A percentile compares a stretch with the other conserved stretches of the same genome.
These are phyloP conservation scores for Protomyctophum bolini DNA, from an alignment of 2,113 vertebrate species.

Conservation along the genomic window DNA sequence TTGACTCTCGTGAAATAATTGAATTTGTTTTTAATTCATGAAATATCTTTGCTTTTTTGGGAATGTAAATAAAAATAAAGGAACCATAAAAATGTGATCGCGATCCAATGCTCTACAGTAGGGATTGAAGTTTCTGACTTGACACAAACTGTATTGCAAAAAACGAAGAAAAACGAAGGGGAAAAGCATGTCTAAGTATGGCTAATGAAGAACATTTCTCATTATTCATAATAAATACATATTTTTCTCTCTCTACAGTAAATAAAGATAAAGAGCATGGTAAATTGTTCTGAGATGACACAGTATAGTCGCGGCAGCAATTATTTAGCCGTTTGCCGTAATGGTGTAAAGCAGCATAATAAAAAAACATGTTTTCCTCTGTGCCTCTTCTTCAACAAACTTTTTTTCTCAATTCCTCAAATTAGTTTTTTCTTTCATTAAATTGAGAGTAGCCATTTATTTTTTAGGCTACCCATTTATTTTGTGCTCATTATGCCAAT, in stretches of 20 bases:
- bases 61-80: too few relatives aligned
- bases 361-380: constrained; percentile 2
- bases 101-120: neutral
- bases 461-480: neutral
- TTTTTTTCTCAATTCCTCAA: too few relatives aligned
- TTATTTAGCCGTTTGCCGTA: constrained; percentile 18
- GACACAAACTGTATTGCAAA: constrained; percentile 26
- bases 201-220: constrained; percentile 38
- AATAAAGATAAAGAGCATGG: constrained; percentile 28
- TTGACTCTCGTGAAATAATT: too few relatives aligned
- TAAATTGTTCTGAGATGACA: constrained; percentile 44
- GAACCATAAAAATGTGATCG: too few relatives aligned
- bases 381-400: neutral
- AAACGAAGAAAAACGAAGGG: neutral
- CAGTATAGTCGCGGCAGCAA: constrained; percentile 25
- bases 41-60: too few relatives aligned
- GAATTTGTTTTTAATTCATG: too few relatives aligned
- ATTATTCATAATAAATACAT: constrained; percentile 34
- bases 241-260: constrained; percentile 2
- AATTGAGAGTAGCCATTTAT: too few relatives aligned
- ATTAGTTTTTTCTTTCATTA: too few relatives aligned
- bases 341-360: neutral
- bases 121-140: constrained; percentile 44
- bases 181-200: neutral
- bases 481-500: too few relatives aligned